Evolutionary conservation across 2,888 invertebrate species (phyloP), one percentile per base, ranked within the genome.

Genomic region (Asteroscopus sphinx): DNA sequence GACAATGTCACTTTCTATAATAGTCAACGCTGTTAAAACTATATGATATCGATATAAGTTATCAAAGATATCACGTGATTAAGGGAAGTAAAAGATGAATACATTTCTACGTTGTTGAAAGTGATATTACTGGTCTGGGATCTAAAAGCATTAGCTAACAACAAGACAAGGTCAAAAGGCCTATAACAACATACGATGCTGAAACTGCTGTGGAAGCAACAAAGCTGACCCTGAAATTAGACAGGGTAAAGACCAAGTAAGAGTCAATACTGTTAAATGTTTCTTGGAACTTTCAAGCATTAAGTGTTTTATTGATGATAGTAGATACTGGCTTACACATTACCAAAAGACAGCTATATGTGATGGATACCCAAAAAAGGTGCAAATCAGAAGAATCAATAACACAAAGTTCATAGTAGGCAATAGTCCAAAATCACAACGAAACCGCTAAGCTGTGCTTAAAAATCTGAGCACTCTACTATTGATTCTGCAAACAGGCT

Each of bases 1-100:
- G 41, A 39, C 62, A 63, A 15, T 63, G 49, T 36, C 40, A 59
- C 49, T 57, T 59, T 48, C 47, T 37, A 21, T n/a, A 30, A 56
- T 37, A 5, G 8, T 52, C 11, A 15, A 12, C 0, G n/a, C 5
- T 33, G 13, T 7, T 6, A 28, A 21, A 1, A 21, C 21, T 21
- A 6, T 21, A 21, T 4, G 6, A 21, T 4, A 21, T 21, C 6
- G 1, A 21, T 21, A 3, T 0, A 21, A 21, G 21, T 6, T 21
- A 21, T 21, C 2, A 21, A 21, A 21, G 1, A 21, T 21, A 21
- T 21, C 21, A 21, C 1, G 6, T 1, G 21, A 3, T 21, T 0
- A 4, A 21, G 21, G 5, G 21, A 21, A 3, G 21, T 21, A n/a
- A n/a, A n/a, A n/a, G n/a, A n/a, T n/a, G 21, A 21, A 21, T 21